Percentiles rank a stretch among this genome's conserved stretches.
These are phyloP conservation scores for Eupristina koningsbergeri DNA, from an alignment of 1,140 invertebrate species.

Conservation along the genomic window DNA sequence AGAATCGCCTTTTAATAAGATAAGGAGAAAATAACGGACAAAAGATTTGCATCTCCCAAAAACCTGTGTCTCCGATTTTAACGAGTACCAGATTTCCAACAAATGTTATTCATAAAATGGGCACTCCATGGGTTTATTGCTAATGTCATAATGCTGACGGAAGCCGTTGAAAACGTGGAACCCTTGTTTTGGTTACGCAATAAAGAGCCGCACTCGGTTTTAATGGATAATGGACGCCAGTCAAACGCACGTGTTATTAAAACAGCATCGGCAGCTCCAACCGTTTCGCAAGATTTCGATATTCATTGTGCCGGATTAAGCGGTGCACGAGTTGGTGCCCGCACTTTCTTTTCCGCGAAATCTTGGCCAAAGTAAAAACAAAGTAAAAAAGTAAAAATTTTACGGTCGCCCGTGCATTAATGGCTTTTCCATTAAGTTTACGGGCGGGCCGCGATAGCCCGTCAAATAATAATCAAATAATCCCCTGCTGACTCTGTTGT, in stretches of 20 bases:
- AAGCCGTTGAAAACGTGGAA: background rate
- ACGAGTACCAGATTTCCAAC: too few species aligned
- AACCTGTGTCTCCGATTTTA: too few species aligned
- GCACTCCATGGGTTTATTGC: background rate
- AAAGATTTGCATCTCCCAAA: too few species aligned
- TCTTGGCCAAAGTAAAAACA: too few species aligned
- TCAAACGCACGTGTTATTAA: background rate
- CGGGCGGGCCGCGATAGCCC: background rate
- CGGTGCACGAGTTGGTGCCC: background rate
- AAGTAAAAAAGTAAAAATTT: background rate
- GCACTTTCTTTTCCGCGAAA: background rate
- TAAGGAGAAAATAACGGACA: too few species aligned
- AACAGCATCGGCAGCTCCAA: background rate
- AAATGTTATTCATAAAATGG: too few species aligned
- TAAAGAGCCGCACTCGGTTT: background rate
- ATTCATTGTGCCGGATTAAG: background rate
- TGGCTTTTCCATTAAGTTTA: background rate
- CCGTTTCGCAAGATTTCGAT: background rate
- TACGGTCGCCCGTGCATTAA: background rate
- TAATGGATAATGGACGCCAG: background rate
- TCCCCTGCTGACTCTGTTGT: conserved; percentile 23
- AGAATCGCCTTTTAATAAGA: too few species aligned
- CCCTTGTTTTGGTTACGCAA: background rate
- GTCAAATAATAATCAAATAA: too few species aligned
- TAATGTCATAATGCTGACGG: too few species aligned